A percentile compares a stretch with the other conserved stretches of the same genome.
These are phyloP conservation scores for Gymnodraco acuticeps DNA, from an alignment of 2,797 vertebrate species.

Conservation along the genomic window DNA sequence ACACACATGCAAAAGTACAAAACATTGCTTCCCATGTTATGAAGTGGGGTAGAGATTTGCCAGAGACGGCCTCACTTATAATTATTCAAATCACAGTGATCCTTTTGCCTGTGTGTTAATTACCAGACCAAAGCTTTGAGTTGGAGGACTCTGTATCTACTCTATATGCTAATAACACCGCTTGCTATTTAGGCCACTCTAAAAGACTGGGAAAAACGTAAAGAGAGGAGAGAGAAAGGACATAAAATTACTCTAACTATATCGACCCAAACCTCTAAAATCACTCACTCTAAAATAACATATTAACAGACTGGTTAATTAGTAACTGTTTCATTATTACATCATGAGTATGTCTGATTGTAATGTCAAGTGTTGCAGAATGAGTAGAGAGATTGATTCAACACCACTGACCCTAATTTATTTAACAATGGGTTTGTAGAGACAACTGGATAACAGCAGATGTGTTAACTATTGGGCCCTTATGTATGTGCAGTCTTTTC, in stretches of 20 bases:
- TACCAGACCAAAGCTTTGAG: conserved; percentile 79
- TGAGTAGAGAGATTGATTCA: conserved; percentile 29
- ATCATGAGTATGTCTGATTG: conserved; percentile 45
- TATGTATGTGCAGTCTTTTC: not conserved
- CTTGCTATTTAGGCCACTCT: conserved; percentile 76
- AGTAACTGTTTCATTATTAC: conserved; percentile 54
- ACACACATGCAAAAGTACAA: conserved; percentile 43
- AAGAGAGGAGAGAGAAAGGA: conserved; percentile 54
- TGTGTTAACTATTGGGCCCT: not conserved
- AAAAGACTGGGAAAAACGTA: conserved; percentile 57
- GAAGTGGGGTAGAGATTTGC: conserved; percentile 59
- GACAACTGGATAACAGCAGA: conserved; percentile 14
- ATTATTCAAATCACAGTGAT: conserved; percentile 80
- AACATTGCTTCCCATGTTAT: conserved; percentile 48
- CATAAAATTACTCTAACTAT: conserved; percentile 56
- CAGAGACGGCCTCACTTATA: conserved; percentile 64
- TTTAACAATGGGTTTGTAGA: conserved; percentile 9
- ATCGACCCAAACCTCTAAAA: conserved; percentile 50
- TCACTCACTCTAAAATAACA: conserved; percentile 55
- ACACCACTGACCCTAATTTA: conserved; percentile 28
- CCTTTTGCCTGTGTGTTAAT: conserved; percentile 77
- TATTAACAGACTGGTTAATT: conserved; percentile 64
- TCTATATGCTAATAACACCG: conserved; percentile 79
- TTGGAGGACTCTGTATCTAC: conserved; percentile 74
- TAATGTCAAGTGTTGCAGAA: conserved; percentile 56